These are phyloP conservation scores for Pachycephala philippinensis DNA, from an alignment of 2,113 vertebrate species.

Conservation along the genomic window DNA sequence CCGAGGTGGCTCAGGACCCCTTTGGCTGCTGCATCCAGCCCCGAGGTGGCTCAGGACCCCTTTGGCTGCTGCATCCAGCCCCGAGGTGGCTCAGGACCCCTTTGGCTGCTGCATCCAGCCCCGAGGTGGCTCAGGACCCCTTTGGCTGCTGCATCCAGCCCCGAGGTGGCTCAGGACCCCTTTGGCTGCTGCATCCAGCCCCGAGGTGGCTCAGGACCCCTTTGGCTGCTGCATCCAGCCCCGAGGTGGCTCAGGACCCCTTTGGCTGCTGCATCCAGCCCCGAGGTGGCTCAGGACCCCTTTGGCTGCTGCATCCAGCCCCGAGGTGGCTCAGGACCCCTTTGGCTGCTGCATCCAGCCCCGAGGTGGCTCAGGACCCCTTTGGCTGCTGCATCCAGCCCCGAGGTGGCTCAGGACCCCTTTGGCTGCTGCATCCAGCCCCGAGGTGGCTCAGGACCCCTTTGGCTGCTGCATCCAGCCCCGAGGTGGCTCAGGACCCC, in stretches of 20 bases:
- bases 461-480: neutral
- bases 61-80: too few species aligned
- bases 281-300: too few species aligned
- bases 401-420: too few species aligned
- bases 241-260: too few species aligned
- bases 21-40: too few species aligned
- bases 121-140: neutral
- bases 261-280: neutral
- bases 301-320: neutral
- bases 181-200: too few species aligned
- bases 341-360: neutral
- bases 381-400: neutral
- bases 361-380: too few species aligned
- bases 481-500: too few species aligned
- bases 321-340: too few species aligned
- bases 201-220: neutral
- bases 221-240: neutral
- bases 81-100: neutral
- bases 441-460: too few species aligned
- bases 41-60: neutral
- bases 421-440: neutral
- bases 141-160: too few species aligned
- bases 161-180: neutral
- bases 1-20: neutral
- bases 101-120: too few species aligned